Evolutionary conservation across 2,113 vertebrate genomes (phyloP), one percentile per base, ranked within the genome.

Genomic region (Ciconia stormi): DNA sequence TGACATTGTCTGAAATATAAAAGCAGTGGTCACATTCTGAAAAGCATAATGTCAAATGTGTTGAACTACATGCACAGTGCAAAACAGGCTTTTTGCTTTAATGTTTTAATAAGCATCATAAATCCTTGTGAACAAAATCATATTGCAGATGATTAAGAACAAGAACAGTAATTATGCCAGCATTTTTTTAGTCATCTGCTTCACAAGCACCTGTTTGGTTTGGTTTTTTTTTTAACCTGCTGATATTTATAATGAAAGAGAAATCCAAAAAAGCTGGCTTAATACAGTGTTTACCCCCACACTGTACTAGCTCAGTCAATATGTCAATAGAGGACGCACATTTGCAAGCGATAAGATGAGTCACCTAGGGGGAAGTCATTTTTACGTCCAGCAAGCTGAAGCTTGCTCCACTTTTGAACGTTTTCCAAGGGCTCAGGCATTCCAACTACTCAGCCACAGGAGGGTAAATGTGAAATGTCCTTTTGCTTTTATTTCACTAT

Each of bases 1-100:
- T 7, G 99, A 99, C 95, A 99, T 94, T 9, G 99, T 99, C 99
- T 99, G 97, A 85, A 98, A 97, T 7, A 72, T 16, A 97, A 97
- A 93, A 49, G 30, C n/a, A 66, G 11, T 3, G 13, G 90, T 52
- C 36, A 91, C 27, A 25, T 47, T 78, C 73, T 95, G 67, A 78
- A 72, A 80, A 92, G 46, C 49, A 56, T 11, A 36, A 61, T 42
- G 26, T 72, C 69, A 36, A 92, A 67, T 65, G 18, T 42, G 27
- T 13, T 42, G 25, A 61, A 69, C 50, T 72, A 25, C 7, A 61
- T 2, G 26, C 36, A 62, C 7, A 40, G 22, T 9, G 34, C 53
- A 86, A 76, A 91, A 42, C 20, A 40, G 56, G 25, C 16, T 83
- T 71, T 92, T 89, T 70, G 42, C 63, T 87, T 87, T 71, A 46